These are phyloP conservation scores for Parauchenoglanis ngamensis DNA, from an alignment of 2,797 vertebrate species.

Conservation along the genomic window DNA sequence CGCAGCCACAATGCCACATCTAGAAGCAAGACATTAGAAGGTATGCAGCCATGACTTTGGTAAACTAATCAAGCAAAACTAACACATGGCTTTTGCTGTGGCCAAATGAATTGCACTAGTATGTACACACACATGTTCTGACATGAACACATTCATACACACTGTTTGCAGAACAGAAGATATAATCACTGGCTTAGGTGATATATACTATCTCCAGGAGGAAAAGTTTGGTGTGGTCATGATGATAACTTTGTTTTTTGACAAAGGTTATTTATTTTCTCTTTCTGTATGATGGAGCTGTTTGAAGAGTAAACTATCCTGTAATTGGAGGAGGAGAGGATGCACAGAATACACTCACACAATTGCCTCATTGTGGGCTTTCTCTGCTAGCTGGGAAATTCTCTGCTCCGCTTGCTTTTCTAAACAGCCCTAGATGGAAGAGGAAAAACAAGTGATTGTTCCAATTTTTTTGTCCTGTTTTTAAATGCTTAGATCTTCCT, in stretches of 20 bases:
- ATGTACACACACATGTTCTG: slow-evolving; percentile 46
- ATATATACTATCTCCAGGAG: slow-evolving; percentile 64
- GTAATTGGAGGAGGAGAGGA: slow-evolving; percentile 52
- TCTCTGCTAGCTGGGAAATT: slow-evolving; percentile 75
- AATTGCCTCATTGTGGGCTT: slow-evolving; percentile 81
- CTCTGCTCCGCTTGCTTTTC: slow-evolving; percentile 83
- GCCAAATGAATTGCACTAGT: slow-evolving; percentile 29
- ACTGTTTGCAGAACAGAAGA: slow-evolving; percentile 48
- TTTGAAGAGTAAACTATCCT: slow-evolving; percentile 64
- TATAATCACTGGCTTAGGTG: slow-evolving; percentile 71
- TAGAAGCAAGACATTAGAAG: slow-evolving; percentile 42
- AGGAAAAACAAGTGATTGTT: slow-evolving; percentile 39
- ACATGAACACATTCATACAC: slow-evolving; percentile 40
- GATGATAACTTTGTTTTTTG: slow-evolving; percentile 68
- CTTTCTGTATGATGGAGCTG: slow-evolving; percentile 62
- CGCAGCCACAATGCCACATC: slow-evolving; percentile 41
- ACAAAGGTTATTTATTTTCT: slow-evolving; percentile 62
- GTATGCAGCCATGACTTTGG: slow-evolving; percentile 47
- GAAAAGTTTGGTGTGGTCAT: slow-evolving; percentile 64
- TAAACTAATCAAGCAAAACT: slow-evolving; percentile 52
- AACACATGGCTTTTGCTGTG: slow-evolving; percentile 48
- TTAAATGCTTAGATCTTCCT: neutral
- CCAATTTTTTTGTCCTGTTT: neutral
- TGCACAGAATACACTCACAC: slow-evolving; percentile 74
- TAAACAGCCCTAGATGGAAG: slow-evolving; percentile 72